These are phyloP conservation scores for Geophilus truncorum DNA, from an alignment of 2,888 invertebrate genomes.

Conservation along the genomic window DNA sequence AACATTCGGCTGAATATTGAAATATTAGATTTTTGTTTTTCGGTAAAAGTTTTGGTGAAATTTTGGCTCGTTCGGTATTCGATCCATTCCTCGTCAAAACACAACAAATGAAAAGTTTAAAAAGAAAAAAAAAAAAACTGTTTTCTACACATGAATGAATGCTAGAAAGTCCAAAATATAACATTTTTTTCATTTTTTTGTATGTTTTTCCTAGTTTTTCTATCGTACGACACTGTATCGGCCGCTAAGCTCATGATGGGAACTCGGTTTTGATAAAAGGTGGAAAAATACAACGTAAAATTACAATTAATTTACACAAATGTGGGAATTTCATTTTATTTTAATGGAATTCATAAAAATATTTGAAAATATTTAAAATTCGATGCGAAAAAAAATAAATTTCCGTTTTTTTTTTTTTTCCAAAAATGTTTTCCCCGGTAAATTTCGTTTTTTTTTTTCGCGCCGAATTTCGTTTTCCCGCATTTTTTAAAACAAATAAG, in stretches of 20 bases:
- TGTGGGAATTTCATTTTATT: no score
- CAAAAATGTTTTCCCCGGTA: no score
- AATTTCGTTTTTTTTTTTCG: no score
- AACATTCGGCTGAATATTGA: no score
- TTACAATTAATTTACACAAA: constrained; percentile 15
- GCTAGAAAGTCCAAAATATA: constrained; percentile 23
- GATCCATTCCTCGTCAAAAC: no score
- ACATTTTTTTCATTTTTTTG: not conserved
- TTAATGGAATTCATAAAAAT: not conserved
- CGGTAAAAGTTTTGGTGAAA: no score
- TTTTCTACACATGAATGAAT: constrained; percentile 1
- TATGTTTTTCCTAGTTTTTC: not conserved
- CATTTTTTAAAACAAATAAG: no score
- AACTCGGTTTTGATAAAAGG: not conserved
- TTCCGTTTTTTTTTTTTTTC: no score
- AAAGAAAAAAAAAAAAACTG: not conserved
- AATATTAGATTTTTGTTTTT: no score
- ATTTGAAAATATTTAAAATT: not conserved
- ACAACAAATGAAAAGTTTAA: not conserved
- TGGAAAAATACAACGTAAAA: not conserved
- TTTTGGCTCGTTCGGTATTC: no score
- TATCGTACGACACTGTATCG: constrained; percentile 5
- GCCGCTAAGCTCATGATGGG: constrained; percentile 19
- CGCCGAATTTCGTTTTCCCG: no score
- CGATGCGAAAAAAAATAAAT: no score